Conservation (phyloP, 2,113 vertebrate genomes). For the Mus spicilegus region DNA sequence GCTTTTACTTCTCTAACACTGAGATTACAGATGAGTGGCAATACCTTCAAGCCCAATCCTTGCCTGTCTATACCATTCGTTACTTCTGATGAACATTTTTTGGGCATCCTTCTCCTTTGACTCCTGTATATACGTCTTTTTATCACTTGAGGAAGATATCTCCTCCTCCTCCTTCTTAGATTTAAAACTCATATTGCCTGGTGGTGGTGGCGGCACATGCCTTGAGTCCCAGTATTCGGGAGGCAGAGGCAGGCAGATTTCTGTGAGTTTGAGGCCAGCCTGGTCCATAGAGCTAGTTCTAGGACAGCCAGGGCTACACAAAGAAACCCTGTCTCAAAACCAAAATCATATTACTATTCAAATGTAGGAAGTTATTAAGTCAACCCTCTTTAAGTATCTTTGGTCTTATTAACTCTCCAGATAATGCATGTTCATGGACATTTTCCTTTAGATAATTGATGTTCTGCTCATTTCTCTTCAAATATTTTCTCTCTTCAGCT, state of each 20-base stretch:
- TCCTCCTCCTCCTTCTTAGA: not conserved
- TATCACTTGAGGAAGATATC: not conserved
- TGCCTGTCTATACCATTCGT: not conserved
- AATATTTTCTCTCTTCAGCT: not conserved
- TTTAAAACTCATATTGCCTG: not conserved
- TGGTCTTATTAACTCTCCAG: not conserved
- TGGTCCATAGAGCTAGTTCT: not conserved
- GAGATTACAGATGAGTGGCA: not conserved
- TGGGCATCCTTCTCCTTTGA: not conserved
- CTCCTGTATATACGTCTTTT: not conserved
- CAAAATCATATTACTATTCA: not conserved
- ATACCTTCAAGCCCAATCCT: too few species aligned
- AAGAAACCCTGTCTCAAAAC: not conserved
- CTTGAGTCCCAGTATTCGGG: not conserved
- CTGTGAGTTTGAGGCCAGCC: not conserved
- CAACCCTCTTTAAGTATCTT: slow-evolving; percentile 12
- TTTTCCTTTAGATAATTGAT: not conserved
- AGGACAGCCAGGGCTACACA: not conserved
- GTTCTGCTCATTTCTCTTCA: not conserved
- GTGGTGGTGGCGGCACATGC: not conserved
- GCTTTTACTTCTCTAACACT: not conserved
- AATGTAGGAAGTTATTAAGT: slow-evolving; percentile 22
- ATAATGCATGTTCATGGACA: not conserved
- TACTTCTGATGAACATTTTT: not conserved
- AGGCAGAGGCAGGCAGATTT: not conserved